A percentile compares a stretch with the other conserved stretches of the same genome.
Conservation (phyloP, 2,113 vertebrate genomes). For the Felis chaus region DNA sequence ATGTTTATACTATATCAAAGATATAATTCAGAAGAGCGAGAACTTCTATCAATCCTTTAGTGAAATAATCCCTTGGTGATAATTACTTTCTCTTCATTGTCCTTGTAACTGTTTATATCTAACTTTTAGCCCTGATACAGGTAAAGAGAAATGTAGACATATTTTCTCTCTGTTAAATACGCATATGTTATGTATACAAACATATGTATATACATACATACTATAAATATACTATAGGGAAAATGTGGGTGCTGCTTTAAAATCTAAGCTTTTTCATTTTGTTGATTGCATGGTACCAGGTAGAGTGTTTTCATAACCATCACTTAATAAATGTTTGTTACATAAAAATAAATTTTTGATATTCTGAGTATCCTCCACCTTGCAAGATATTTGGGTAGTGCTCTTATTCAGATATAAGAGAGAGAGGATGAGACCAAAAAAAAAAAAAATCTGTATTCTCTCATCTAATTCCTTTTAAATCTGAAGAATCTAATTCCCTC, state of each 20-base stretch:
- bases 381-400: background rate
- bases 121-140: background rate
- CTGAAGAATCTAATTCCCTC: background rate
- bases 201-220: background rate
- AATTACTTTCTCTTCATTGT: background rate
- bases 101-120: background rate
- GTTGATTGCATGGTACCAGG: background rate
- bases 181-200: background rate
- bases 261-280: background rate
- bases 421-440: background rate
- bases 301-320: background rate
- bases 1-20: background rate
- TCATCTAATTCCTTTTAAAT: background rate
- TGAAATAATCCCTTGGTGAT: background rate
- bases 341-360: background rate
- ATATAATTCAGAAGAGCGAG: background rate
- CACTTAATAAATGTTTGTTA: background rate
- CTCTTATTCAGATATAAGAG: background rate
- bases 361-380: background rate
- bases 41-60: background rate
- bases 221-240: background rate
- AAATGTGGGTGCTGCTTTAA: background rate
- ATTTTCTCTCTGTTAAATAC: background rate
- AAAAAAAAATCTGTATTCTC: background rate
- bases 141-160: background rate